A percentile compares a stretch with the other conserved stretches of the same genome.
Evolutionary conservation across 1,140 invertebrate species (phyloP).

Genomic region (Glossosoma conforme): DNA sequence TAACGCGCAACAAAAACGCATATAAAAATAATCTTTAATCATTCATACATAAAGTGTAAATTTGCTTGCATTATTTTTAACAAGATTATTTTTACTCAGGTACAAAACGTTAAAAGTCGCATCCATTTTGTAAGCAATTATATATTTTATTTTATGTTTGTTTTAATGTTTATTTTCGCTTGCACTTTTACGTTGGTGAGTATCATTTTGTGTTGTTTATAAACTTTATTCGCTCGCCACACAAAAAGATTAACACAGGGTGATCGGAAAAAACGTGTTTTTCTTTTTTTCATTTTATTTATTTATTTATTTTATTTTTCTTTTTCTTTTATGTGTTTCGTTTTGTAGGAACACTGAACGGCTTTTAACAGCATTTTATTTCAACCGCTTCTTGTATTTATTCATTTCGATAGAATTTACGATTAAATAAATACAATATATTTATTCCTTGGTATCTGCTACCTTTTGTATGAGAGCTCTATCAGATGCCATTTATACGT

Average conservation of each 20-base stretch:
- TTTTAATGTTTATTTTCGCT: not conserved
- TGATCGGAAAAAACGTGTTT: too few species aligned
- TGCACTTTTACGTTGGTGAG: not conserved
- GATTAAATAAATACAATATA: too few species aligned
- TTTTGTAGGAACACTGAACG: too few species aligned
- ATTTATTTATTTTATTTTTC: too few species aligned
- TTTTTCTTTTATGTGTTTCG: too few species aligned
- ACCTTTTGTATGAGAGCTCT: too few species aligned
- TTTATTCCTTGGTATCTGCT: too few species aligned
- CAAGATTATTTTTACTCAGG: not conserved
- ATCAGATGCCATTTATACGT: too few species aligned
- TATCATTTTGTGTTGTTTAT: constrained; percentile 2
- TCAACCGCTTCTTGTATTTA: too few species aligned
- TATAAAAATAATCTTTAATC: not conserved
- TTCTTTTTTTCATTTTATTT: too few species aligned
- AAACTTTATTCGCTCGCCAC: constrained; percentile 4
- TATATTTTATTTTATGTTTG: not conserved
- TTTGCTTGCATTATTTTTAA: not conserved
- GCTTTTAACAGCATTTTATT: too few species aligned
- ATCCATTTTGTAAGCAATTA: not conserved
- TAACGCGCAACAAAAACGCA: not conserved
- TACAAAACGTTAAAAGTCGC: not conserved
- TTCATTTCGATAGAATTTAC: too few species aligned
- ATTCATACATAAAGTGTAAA: not conserved
- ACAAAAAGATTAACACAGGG: constrained; percentile 8